Base-by-base conservation (phyloP, 1,140 invertebrate species). In the Ips nitidus region DNA sequence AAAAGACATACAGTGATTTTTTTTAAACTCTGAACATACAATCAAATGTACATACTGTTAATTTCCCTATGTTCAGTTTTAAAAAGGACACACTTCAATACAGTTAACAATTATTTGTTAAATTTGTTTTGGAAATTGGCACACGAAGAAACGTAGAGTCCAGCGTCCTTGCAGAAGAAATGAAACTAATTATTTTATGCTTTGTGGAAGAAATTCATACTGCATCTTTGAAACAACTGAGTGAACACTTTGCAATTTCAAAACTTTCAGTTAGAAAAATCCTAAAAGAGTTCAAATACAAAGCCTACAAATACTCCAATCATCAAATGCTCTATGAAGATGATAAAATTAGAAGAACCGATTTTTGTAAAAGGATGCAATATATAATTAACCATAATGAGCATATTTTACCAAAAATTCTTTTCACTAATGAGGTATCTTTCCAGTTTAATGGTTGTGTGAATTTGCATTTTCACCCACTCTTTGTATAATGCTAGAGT, bases 281-380 rank as follows among this genome's bases (percentile, higher is more conserved):
- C 36, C 52, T 53, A 53, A 53, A 53, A 53, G 52, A 53, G 22
- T 53, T 53, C 52, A 53, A 53, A 53, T 53, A 53, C 52, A 53
- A 53, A 53, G 5, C 22, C 36, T 36, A 53, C 22, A 53, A 53
- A 53, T 36, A 53, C 36, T 53, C 52, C 1, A 53, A 53, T 53
- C 22, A 53, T 53, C 6, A 53, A 53, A 4, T 53, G 36, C 36
- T 53, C 5, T 6, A 53, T 37, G 52, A 53, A 53, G 22, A 22
- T 22, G 22, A 22, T 22, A 22, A 22, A 22, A 22, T 22, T 22
- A 22, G 22, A 22, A 22, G 22, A 22, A 22, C 22, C 22, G 22
- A 22, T 22, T 22, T 22, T 22, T 22, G 22, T 22, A 22, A 22
- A 22, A 22, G 22, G 22, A 22, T 22, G 22, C 22, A 47, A 47